Percentiles rank a stretch among this genome's conserved stretches.
These are phyloP conservation scores for Himalopsyche japonica DNA, from an alignment of 2,888 invertebrate species.

Conservation along the genomic window DNA sequence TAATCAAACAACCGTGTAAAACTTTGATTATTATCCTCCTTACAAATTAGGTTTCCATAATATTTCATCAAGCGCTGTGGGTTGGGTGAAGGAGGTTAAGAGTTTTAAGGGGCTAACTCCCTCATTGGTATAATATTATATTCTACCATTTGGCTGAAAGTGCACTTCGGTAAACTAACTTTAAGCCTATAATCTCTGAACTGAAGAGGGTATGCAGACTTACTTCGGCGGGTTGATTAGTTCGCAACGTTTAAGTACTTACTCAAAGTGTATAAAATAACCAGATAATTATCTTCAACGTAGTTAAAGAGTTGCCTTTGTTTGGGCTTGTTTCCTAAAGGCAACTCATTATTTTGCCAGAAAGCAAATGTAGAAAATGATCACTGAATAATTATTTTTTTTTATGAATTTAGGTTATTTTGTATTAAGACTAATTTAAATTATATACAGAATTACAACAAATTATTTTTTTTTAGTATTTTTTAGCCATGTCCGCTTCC, in stretches of 20 bases:
- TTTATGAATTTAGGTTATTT: too few relatives aligned
- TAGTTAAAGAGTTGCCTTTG: background rate
- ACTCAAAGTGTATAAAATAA: background rate
- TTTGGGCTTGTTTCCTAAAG: background rate
- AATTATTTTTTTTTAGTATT: too few relatives aligned
- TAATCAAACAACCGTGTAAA: background rate
- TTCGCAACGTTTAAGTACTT: background rate
- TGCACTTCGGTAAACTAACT: background rate
- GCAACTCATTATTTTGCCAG: too few relatives aligned
- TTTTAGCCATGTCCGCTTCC: too few relatives aligned
- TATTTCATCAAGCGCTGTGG: background rate
- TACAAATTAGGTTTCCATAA: background rate
- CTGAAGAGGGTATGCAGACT: background rate
- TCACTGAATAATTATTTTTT: too few relatives aligned
- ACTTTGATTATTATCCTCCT: background rate
- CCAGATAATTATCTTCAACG: background rate
- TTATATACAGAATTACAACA: too few relatives aligned
- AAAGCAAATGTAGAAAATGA: too few relatives aligned
- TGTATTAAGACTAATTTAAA: too few relatives aligned
- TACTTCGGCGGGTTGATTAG: background rate
- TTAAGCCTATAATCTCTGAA: background rate
- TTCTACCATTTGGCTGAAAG: background rate
- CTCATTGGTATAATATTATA: background rate
- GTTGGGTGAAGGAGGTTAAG: background rate
- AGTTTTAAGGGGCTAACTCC: background rate